Base-by-base conservation (phyloP, 2,888 invertebrate genomes). In the Strigamia crassipes region DNA sequence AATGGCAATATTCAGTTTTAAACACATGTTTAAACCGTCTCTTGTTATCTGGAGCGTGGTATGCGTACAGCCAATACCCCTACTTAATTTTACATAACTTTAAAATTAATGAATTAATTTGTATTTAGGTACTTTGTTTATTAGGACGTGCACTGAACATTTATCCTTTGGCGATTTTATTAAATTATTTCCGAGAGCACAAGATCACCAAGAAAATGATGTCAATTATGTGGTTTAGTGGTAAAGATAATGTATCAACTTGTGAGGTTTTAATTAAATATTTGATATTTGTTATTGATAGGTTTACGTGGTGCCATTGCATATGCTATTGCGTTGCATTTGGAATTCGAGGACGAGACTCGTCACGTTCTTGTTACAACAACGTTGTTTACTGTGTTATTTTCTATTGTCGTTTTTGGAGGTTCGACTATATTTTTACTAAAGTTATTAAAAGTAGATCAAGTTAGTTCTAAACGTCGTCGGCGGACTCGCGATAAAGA, bases 171-270 rank as follows among this genome's bases (percentile, higher is more conserved):
- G 96, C 97, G 0, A 91, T 94, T 86, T 90, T 99, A 51, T 95
- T 97, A 82, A 99, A 99, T 88, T 94, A 94, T 88, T 99, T 99
- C 88, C 92, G 98, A 18, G 96, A 97, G 87, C 98, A 98, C 89
- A 97, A 97, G 89, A 99, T 99, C 83, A 98, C 97, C 0, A 94
- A 93, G 87, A 96, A 97, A 89, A 98, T 97, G 96, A 97, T 97
- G 93, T 97, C 98, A 86, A 97, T 99, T 83, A 99, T 99, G 98
- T 99, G 98, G 98, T 98, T 98, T 88, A 97, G 97, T 88, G 95
- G 93, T 92, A 87, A 88, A 90, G 88, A 82, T 61, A 81, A 42
- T 10, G 34, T 31, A 9, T n/a, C 31, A 13, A 51, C 6, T 51
- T 18, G 10, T 3, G 1, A 2, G 66, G n/a, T 23, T 18, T 27